Base-by-base conservation (phyloP, 2,797 vertebrate species). In the Falco cherrug region DNA sequence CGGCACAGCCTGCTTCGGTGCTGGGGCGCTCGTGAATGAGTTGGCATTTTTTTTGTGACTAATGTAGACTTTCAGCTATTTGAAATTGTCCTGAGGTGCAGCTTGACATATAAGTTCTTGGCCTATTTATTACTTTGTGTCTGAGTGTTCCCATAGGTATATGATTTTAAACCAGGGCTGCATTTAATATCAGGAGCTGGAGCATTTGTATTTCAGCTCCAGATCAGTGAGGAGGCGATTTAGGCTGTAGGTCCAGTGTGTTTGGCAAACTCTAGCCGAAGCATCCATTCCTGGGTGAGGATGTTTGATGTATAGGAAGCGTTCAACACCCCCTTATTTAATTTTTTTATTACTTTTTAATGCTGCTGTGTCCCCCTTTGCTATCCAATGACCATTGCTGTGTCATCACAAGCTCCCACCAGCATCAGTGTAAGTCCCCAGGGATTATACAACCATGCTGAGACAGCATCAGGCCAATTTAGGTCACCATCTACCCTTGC, bases 31-130 rank as follows among this genome's bases (percentile, higher is more conserved):
- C 78, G 13, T 80, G 74, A 92, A 90, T 95, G 84, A 97, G 88
- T 85, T 96, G 92, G 76, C 70, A 17, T 74, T 92, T 93, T 84
- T 68, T 81, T 68, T 68, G 85, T 89, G 89, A 94, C 75, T 91
- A 61, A 91, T 70, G 79, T 87, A 89, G 88, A 80, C 71, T 96
- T 97, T 86, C 60, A 96, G 76, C 59, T 68, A 22, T 96, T 94
- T 94, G 89, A 93, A 95, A 88, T 89, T 67, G 73, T 92, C 93
- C 95, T 93, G 85, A 81, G 85, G 84, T 92, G 74, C 77, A 91
- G 48, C 73, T 87, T 90, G 65, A 92, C 78, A 68, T 92, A 47
- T 20, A 86, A 84, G 86, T 75, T 97, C 81, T 57, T 8, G 4
- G 51, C 68, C 81, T 90, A 88, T 95, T 95, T 96, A 90, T 95